phyloP scores from a whole-genome alignment of 2,113 vertebrate species.

The Myrmophylax atrothorax region DNA sequence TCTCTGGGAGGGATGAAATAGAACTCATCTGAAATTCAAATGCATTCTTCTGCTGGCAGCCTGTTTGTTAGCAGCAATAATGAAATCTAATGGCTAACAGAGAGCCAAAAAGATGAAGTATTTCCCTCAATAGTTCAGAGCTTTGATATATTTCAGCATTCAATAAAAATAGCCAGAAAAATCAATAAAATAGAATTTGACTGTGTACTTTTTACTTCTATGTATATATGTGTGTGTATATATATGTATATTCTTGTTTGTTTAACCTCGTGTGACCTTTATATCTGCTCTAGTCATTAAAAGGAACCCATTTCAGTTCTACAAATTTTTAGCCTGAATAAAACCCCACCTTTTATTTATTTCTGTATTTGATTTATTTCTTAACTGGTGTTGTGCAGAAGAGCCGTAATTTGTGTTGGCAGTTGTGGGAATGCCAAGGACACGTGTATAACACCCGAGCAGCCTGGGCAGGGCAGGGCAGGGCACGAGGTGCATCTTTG shows the following conservation, averaged over 20 bases:
- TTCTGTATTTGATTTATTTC: neutral
- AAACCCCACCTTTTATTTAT: neutral
- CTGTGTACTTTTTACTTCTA: neutral
- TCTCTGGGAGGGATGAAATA: slow-evolving; percentile 27
- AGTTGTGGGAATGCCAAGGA: neutral
- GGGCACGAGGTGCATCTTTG: fast-evolving
- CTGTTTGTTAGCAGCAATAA: slow-evolving; percentile 48
- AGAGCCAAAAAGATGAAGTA: neutral
- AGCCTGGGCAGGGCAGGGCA: neutral
- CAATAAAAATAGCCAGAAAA: neutral
- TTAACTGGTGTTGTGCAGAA: neutral
- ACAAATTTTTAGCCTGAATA: neutral
- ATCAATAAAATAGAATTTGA: neutral
- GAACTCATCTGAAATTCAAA: slow-evolving; percentile 54
- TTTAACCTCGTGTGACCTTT: neutral
- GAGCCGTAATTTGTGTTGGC: neutral
- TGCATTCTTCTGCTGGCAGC: slow-evolving; percentile 6
- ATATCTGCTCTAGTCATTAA: neutral
- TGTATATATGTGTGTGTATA: neutral
- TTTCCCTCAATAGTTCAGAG: neutral
- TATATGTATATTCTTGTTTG: neutral
- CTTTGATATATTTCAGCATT: neutral
- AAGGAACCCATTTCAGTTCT: neutral
- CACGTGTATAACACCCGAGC: neutral
- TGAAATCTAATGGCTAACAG: neutral